phyloP scores from a whole-genome alignment of 37 sponge, comb jelly and placozoan genomes.

The Hexactinellida sp. region DNA sequence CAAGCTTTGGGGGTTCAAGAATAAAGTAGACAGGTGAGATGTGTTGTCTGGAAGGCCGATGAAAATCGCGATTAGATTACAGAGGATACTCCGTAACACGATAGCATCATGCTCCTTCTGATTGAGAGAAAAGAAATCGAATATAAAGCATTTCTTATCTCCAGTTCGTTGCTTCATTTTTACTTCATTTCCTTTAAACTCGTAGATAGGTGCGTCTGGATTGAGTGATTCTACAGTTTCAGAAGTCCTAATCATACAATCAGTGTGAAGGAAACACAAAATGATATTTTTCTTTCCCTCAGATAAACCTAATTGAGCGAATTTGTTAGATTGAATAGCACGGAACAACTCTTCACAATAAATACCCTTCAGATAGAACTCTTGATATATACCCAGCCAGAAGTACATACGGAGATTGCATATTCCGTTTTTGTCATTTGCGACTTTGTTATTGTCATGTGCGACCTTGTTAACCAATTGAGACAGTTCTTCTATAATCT shows the following conservation, averaged over 20 bases:
- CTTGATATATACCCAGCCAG: constrained; percentile 57
- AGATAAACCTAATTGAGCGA: neutral
- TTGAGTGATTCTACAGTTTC: constrained; percentile 20
- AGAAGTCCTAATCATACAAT: constrained; percentile 1
- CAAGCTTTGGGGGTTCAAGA: constrained; percentile 46
- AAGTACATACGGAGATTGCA: constrained; percentile 38
- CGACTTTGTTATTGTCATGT: neutral
- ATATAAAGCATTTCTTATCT: constrained; percentile 34
- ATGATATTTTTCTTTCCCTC: constrained; percentile 6
- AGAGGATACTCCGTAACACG: constrained; percentile 49
- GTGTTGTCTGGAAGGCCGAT: constrained; percentile 40
- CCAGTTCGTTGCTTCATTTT: neutral
- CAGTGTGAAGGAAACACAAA: constrained; percentile 20
- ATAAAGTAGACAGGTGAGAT: constrained; percentile 58
- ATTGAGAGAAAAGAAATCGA: constrained; percentile 35
- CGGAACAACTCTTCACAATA: neutral
- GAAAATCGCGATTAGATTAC: constrained; percentile 53
- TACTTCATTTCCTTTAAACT: constrained; percentile 6
- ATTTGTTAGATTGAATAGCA: neutral
- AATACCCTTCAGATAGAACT: constrained; percentile 36
- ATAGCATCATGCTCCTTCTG: constrained; percentile 41
- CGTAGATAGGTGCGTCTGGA: constrained; percentile 20
- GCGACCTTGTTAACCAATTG: neutral
- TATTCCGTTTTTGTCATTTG: neutral
- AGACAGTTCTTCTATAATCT: neutral